Base-by-base conservation (phyloP, 2,113 vertebrate species). In the Australoheros scitulus region DNA sequence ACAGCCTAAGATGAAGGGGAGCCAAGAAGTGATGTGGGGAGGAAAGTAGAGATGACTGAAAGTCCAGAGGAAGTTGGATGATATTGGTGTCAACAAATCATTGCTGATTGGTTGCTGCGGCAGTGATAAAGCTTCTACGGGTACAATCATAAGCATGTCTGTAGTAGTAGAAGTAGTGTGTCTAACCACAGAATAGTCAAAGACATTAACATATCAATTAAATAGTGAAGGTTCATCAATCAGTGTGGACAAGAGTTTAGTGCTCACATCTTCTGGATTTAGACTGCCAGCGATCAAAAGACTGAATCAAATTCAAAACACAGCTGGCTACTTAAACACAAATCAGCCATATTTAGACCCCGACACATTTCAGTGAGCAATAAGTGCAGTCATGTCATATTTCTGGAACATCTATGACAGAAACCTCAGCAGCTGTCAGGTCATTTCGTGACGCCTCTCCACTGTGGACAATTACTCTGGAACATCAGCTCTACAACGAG, bases 331-430 rank as follows among this genome's bases (percentile, higher is more conserved):
- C 24, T 64, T 18, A 22, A n/a, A 47, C 11, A 22, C 61, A 85
- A 85, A 60, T 32, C 75, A 29, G 56, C 13, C 64, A 77, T n/a
- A 60, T 82, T 82, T 64, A 60, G 60, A 82, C 29, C 6, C 7
- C 82, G 61, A 92, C 74, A 83, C 20, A 65, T 11, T 74, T 52
- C 88, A 83, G 29, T 29, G 75, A 83, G 68, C 70, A 57, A 7
- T 74, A 91, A 92, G 83, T 92, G 82, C 77, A 88, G 86, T 75
- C 70, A 61, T 91, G 84, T 93, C 91, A 92, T 82, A 84, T 89
- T 79, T 82, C 58, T 85, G 65, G 85, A 89, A 77, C 72, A 77
- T 82, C 77, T 64, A 77, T 47, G 59, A 61, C 80, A 91, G 82
- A 87, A 89, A 90, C 20, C 11, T 77, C 38, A 34, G 64, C 74